Conservation (phyloP, 2,888 invertebrate species). For the Pristionchus exspectatus region DNA sequence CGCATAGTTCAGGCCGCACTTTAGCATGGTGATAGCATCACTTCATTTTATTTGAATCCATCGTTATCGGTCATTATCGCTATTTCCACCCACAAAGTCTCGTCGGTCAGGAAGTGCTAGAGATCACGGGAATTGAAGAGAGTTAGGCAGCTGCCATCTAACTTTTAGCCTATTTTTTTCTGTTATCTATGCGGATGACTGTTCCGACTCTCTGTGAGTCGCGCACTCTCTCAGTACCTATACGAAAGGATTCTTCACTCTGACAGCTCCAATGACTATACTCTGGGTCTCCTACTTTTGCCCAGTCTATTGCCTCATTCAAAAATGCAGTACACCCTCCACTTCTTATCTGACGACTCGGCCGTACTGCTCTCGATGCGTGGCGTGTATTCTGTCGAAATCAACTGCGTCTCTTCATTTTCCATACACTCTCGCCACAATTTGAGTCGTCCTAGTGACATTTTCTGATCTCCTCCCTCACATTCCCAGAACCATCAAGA, state of each 20-base stretch:
- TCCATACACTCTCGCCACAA: neutral
- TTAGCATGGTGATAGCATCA: neutral
- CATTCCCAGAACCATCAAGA: slow-evolving; percentile 7
- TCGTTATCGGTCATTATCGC: neutral
- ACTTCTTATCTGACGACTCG: neutral
- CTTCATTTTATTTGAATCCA: neutral
- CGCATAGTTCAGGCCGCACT: slow-evolving; percentile 2
- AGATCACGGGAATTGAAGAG: neutral
- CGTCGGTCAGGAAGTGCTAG: neutral
- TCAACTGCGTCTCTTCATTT: too few species aligned
- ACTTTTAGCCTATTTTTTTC: neutral
- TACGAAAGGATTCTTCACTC: neutral
- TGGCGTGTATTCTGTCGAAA: too few species aligned
- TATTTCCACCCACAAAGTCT: neutral
- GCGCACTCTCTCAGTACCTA: neutral
- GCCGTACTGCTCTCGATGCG: neutral
- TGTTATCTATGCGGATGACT: neutral
- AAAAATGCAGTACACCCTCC: neutral
- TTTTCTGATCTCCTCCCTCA: neutral
- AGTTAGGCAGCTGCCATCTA: neutral
- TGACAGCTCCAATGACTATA: neutral
- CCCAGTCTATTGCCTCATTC: neutral
- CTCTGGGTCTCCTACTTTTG: neutral
- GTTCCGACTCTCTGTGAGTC: neutral
- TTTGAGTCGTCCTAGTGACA: neutral